phyloP scores from a whole-genome alignment of 2,888 invertebrate genomes.

The Mesorhabditis sp. region DNA sequence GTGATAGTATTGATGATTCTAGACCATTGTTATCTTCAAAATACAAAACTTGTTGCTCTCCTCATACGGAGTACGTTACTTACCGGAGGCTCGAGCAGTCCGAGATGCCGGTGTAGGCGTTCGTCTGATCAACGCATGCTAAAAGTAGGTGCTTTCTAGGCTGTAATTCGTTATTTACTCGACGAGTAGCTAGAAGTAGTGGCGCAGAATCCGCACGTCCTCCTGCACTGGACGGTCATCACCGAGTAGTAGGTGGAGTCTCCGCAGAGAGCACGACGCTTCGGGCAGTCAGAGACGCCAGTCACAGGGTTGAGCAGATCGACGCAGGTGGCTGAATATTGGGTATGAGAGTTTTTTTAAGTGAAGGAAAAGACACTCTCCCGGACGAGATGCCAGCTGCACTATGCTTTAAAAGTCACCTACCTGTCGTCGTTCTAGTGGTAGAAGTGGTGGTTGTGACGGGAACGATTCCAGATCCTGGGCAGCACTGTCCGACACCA shows the following conservation, averaged over 20 bases:
- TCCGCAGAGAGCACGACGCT: slow-evolving; percentile 20
- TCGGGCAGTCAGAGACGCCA: slow-evolving; percentile 19
- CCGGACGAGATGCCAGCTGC: too few species aligned
- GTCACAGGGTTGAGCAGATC: slow-evolving; percentile 21
- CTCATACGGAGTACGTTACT: too few species aligned
- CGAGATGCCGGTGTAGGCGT: slow-evolving; percentile 17
- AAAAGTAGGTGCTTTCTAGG: not conserved
- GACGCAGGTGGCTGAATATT: slow-evolving; percentile 12
- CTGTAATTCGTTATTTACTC: not conserved
- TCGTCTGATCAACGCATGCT: slow-evolving; percentile 16
- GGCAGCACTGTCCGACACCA: too few species aligned
- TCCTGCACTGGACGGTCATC: slow-evolving; percentile 28
- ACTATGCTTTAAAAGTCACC: not conserved
- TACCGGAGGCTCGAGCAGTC: slow-evolving; percentile 14
- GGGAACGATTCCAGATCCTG: not conserved
- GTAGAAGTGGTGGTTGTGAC: slow-evolving; percentile 11
- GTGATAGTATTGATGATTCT: too few species aligned
- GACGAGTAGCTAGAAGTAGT: slow-evolving; percentile 7
- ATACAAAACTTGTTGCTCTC: too few species aligned
- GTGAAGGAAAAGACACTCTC: too few species aligned
- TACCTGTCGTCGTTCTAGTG: slow-evolving; percentile 4
- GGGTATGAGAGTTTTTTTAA: not conserved
- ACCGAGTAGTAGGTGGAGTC: slow-evolving; percentile 24
- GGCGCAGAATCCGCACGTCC: slow-evolving; percentile 24
- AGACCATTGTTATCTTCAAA: too few species aligned